Evolutionary conservation across 2,797 vertebrate species (phyloP).

Genomic region (Eupleurogrammus muticus): DNA sequence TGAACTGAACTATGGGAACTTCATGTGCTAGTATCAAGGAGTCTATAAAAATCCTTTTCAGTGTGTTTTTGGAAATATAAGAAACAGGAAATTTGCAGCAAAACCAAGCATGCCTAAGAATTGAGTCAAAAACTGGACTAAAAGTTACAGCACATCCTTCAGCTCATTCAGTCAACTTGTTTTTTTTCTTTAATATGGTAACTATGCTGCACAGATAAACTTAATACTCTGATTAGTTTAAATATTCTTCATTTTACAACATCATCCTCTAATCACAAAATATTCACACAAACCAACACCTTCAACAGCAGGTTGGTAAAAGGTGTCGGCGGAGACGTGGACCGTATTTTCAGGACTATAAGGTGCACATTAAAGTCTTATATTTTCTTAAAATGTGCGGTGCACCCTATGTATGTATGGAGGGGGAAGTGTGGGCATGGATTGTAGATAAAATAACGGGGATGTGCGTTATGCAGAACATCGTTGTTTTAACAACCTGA

Average conservation of each 20-base stretch:
- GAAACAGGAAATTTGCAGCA: slow-evolving; percentile 67
- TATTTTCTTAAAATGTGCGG: too few relatives aligned
- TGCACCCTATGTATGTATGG: too few relatives aligned
- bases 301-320: slow-evolving; percentile 67
- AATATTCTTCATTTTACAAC: slow-evolving; percentile 73
- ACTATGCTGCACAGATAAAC: slow-evolving; percentile 69
- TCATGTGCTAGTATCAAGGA: slow-evolving; percentile 50
- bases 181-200: slow-evolving; percentile 50
- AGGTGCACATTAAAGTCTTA: too few relatives aligned
- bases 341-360: too few relatives aligned
- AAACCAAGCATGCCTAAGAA: slow-evolving; percentile 55
- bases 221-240: slow-evolving; percentile 63
- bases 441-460: too few relatives aligned
- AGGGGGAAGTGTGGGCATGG: too few relatives aligned
- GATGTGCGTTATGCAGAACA: too few relatives aligned
- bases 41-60: slow-evolving; percentile 56
- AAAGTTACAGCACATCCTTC: slow-evolving; percentile 63
- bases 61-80: slow-evolving; percentile 71
- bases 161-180: slow-evolving; percentile 55
- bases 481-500: too few relatives aligned
- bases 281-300: slow-evolving; percentile 76
- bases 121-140: slow-evolving; percentile 56
- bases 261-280: slow-evolving; percentile 80
- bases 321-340: slow-evolving; percentile 63
- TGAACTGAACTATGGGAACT: slow-evolving; percentile 36